Base-by-base conservation (phyloP, 2,888 invertebrate genomes). In the Papilio elwesi region DNA sequence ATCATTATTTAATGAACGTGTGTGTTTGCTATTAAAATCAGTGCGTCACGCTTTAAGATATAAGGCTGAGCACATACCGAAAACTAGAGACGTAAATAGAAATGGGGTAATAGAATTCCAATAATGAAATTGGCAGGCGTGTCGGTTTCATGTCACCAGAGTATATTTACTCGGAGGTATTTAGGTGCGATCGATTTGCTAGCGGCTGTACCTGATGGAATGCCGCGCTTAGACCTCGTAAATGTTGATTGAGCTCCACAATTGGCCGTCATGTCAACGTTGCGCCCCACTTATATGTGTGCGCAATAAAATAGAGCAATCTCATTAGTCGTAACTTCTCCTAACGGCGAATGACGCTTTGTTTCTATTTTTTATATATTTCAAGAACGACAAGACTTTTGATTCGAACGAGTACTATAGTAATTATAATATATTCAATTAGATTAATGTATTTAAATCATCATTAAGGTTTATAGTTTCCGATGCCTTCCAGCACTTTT, bases 41-140 rank as follows among this genome's bases (percentile, higher is more conserved):
- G 11, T 63, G 63, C 48, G 47, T 63, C 43, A 7, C 9, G 15
- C 16, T 47, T 68, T n/a, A 26, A 47, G 53, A 57, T 68, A 57
- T 68, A 55, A 13, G 38, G 2, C 15, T 48, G 10, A 51, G n/a
- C n/a, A 16, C 48, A 36, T 16, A 10, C n/a, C 47, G 9, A 53
- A 69, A 66, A 49, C 65, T 52, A 65, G 5, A 49, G 15, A 6
- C 69, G 66, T 65, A 65, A 69, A 73, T 65, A 68, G 64, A 57
- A 63, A 69, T 73, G 59, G 38, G 72, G 59, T 69, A 69, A 69
- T 73, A 73, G 65, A 69, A 69, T 69, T 69, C 69, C 73, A 69
- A 73, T 73, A 69, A 73, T 66, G 73, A 73, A 69, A 73, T 73
- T 69, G 69, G 65, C 65, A 62, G 73, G 73, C 66, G 69, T 73